A percentile compares a stretch with the other conserved stretches of the same genome.
Evolutionary conservation across 2,888 invertebrate species (phyloP).

Genomic region (Plagodis pulveraria): DNA sequence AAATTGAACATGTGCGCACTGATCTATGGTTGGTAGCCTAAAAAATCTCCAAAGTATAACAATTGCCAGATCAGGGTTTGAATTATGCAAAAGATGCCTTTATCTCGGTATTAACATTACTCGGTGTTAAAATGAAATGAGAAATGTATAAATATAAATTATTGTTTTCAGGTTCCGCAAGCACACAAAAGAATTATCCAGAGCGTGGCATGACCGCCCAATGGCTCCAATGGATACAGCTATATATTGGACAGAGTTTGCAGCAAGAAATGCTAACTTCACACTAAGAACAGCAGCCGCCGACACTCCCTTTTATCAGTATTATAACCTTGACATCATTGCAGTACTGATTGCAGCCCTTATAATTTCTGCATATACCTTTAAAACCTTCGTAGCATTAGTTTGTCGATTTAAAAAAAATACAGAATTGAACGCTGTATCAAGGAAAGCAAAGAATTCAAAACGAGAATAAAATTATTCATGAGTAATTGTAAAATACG

Average conservation of each 20-base stretch:
- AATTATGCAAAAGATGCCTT: too few relatives aligned
- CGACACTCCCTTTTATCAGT: conserved; percentile 82
- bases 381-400: conserved; percentile 33
- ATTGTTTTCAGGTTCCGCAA: conserved; percentile 62
- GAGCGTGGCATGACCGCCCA: conserved; percentile 85
- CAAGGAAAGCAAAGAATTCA: too few relatives aligned
- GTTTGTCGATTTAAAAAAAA: conserved; percentile 34
- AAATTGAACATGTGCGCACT: too few relatives aligned
- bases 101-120: too few relatives aligned
- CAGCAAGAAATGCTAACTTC: conserved; percentile 79
- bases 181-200: conserved; percentile 76
- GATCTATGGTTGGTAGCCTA: too few relatives aligned
- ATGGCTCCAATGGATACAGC: conserved; percentile 85
- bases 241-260: conserved; percentile 87
- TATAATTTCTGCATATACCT: conserved; percentile 30
- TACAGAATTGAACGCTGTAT: too few relatives aligned
- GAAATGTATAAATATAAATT: too few relatives aligned
- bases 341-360: conserved; percentile 41
- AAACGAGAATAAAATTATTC: too few relatives aligned
- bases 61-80: too few relatives aligned
- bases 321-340: conserved; percentile 67
- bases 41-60: too few relatives aligned
- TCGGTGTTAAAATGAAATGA: too few relatives aligned
- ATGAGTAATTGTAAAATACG: too few relatives aligned
- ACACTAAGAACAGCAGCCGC: conserved; percentile 80